Percentiles rank a stretch among this genome's conserved stretches.
Conservation (phyloP, 2,797 vertebrate genomes). For the Acanthurus lineatus region DNA sequence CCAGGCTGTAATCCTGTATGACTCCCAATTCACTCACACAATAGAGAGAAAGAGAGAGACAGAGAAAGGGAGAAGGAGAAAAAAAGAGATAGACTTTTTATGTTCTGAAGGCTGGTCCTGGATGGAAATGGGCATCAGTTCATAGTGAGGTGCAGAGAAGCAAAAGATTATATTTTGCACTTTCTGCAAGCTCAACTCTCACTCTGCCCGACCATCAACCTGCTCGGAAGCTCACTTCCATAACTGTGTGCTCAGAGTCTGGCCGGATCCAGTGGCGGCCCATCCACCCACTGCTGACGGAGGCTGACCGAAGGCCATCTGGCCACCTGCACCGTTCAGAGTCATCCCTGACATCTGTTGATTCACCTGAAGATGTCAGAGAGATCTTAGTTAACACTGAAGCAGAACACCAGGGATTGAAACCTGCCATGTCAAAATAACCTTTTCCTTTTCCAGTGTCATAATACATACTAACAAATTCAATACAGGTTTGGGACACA, state of each 20-base stretch:
- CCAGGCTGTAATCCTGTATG: slow-evolving; percentile 84
- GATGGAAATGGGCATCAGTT: slow-evolving; percentile 81
- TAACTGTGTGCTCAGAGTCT: slow-evolving; percentile 96
- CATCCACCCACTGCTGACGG: slow-evolving; percentile 89
- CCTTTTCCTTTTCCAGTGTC: neutral
- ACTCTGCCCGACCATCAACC: slow-evolving; percentile 53
- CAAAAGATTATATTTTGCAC: slow-evolving; percentile 61
- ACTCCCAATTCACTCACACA: slow-evolving; percentile 92
- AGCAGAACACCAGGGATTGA: neutral
- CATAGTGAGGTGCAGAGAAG: slow-evolving; percentile 71
- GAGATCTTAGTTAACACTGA: slow-evolving; percentile 2
- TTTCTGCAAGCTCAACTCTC: slow-evolving; percentile 51
- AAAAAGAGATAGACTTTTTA: slow-evolving; percentile 72
- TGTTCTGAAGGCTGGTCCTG: slow-evolving; percentile 77
- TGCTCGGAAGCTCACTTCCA: slow-evolving; percentile 90
- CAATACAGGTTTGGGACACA: neutral
- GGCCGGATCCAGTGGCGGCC: slow-evolving; percentile 89
- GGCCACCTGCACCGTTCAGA: slow-evolving; percentile 84
- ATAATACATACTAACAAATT: neutral
- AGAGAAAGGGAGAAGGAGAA: slow-evolving; percentile 66
- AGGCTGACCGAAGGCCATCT: slow-evolving; percentile 89
- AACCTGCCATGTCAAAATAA: neutral
- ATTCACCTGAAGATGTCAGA: slow-evolving; percentile 86
- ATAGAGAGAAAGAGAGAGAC: slow-evolving; percentile 89
- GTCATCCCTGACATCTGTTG: slow-evolving; percentile 95